These are phyloP conservation scores for Aleiodes alternator DNA, from an alignment of 2,888 invertebrate genomes.

Conservation along the genomic window DNA sequence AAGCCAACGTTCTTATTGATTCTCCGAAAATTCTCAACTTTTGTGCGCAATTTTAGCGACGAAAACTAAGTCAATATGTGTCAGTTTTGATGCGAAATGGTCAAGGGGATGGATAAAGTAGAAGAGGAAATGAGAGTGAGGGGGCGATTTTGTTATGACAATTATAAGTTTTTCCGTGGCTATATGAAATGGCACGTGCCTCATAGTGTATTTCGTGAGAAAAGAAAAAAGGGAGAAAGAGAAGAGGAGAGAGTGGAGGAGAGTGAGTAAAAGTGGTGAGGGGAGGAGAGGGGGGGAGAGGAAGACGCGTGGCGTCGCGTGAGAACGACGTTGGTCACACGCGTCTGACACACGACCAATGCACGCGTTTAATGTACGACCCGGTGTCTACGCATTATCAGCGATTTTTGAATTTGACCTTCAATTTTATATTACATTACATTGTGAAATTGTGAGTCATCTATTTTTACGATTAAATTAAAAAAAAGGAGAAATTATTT, in stretches of 20 bases:
- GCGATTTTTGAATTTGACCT: constrained; percentile 27
- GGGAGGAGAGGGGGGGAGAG: constrained; percentile 52
- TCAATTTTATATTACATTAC: constrained; percentile 12
- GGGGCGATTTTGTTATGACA: constrained; percentile 69
- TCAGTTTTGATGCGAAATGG: neutral
- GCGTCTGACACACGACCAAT: constrained; percentile 62
- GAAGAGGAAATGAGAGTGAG: constrained; percentile 20
- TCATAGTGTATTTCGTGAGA: constrained; percentile 46
- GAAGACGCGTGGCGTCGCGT: constrained; percentile 69
- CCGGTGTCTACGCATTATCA: constrained; percentile 20
- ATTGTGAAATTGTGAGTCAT: neutral
- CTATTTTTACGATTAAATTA: neutral
- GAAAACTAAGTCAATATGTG: neutral
- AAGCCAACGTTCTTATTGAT: no score
- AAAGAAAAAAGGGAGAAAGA: constrained; percentile 1
- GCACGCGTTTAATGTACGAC: constrained; percentile 53
- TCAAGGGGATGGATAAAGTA: constrained; percentile 18
- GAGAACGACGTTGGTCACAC: constrained; percentile 73
- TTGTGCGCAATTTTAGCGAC: neutral
- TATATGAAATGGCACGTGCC: constrained; percentile 66
- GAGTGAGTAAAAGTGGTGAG: constrained; percentile 47
- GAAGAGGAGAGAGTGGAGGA: constrained; percentile 1
- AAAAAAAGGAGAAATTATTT: neutral
- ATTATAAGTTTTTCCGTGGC: constrained; percentile 71
- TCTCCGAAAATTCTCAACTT: neutral